These are phyloP conservation scores for Cyclophora albipunctata DNA, from an alignment of 2,888 invertebrate species.

Conservation along the genomic window DNA sequence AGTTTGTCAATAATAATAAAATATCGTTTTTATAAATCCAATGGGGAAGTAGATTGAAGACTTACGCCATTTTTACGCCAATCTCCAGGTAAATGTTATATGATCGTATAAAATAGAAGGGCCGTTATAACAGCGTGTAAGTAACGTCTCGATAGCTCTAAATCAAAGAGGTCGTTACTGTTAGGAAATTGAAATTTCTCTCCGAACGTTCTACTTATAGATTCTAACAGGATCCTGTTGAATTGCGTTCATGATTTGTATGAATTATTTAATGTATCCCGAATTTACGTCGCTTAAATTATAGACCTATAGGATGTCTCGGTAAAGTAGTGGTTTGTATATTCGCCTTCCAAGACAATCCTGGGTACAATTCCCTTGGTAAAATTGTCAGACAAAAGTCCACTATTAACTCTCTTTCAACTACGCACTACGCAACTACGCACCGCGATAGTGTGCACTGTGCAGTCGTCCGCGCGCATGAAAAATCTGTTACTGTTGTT, in stretches of 20 bases:
- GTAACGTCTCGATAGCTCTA: conserved; percentile 26
- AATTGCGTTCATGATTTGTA: conserved; percentile 25
- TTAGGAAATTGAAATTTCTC: conserved; percentile 56
- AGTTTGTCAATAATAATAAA: no score
- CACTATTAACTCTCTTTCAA: no score
- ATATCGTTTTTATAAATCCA: no score
- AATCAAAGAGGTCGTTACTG: conserved; percentile 42
- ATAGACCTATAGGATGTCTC: no score
- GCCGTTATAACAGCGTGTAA: conserved; percentile 18
- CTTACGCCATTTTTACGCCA: conserved; percentile 15
- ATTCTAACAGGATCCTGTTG: conserved; percentile 27
- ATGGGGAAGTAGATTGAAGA: background rate
- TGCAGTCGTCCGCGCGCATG: no score
- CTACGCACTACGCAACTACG: no score
- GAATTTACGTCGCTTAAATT: conserved; percentile 2
- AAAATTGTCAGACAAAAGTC: no score
- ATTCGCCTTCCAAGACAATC: no score
- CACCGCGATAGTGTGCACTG: no score
- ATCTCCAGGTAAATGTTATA: conserved; percentile 22
- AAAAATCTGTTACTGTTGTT: no score
- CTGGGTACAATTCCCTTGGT: no score
- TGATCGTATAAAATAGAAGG: conserved; percentile 25
- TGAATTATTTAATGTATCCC: conserved; percentile 12
- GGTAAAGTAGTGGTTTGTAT: no score
- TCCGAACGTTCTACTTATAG: conserved; percentile 30